Base-by-base conservation (phyloP, 2,888 invertebrate species). In the Tigriopus californicus region DNA sequence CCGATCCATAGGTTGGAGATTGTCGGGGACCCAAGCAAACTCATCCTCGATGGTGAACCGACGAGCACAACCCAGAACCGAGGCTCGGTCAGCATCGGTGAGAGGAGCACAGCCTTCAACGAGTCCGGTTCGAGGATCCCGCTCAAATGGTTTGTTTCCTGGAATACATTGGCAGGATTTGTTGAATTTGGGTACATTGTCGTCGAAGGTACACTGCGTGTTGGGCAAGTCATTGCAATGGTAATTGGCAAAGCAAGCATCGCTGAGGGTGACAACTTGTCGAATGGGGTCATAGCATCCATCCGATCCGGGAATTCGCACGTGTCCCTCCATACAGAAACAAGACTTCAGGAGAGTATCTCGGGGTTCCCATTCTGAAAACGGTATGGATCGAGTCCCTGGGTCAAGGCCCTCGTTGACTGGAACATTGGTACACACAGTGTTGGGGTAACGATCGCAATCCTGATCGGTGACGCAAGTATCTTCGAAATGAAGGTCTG, bases 261-360 rank as follows among this genome's bases (percentile, higher is more conserved):
- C 59, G 52, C 40, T 53, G 10, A 59, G 41, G 5, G 59, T 59
- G 11, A 59, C 52, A 24, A 59, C 59, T 24, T 25, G 25, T 8
- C 59, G 15, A 11, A 59, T 41, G 33, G 59, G 59, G 40, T 59
- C 59, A 59, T 59, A 59, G 22, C 59, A 59, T 15, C 59, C 59
- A 33, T 52, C 42, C 12, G 59, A 59, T 15, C 41, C 52, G 13
- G 52, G 59, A 24, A 52, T 59, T 8, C 59, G 4, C 56, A 59
- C 20, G 13, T 22, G 41, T 12, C 59, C 59, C 6, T 18, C n/a
- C 25, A 53, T 51, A 33, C 59, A 59, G 25, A 49, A 59, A 41
- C 59, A 59, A 20, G 59, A 52, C 22, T 53, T 59, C 10, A 59
- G 15, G 8, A 59, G 48, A 11, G 59, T n/a, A 20, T 52, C 49